Evolutionary conservation across 1,140 invertebrate species (phyloP).

Genomic region (Akabosia matsudoensis): DNA sequence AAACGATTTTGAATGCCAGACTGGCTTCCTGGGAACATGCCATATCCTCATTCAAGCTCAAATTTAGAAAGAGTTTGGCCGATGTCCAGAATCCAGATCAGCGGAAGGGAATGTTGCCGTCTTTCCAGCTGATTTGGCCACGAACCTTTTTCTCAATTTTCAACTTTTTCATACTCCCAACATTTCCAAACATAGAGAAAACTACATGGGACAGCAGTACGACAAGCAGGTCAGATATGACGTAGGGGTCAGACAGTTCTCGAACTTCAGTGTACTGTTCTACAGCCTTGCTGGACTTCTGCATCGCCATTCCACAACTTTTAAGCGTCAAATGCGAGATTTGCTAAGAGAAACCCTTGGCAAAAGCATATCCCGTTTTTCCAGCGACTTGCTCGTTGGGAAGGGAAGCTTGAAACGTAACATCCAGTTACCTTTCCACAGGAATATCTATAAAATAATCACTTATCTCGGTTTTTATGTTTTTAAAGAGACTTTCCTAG

Average conservation of each 20-base stretch:
- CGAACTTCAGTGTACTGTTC: neutral
- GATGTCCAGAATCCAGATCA: constrained; percentile 35
- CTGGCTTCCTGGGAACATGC: neutral
- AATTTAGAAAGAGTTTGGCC: constrained; percentile 26
- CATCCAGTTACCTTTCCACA: too few relatives aligned
- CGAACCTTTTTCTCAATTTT: neutral
- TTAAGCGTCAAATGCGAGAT: neutral
- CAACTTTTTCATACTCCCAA: neutral
- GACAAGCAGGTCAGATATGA: neutral
- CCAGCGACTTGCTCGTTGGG: neutral
- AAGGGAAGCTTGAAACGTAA: neutral
- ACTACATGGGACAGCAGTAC: neutral
- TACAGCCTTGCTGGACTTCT: neutral
- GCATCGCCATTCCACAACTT: neutral
- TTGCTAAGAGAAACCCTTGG: neutral
- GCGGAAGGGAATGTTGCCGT: constrained; percentile 5
- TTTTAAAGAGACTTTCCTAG: too few relatives aligned
- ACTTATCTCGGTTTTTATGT: too few relatives aligned
- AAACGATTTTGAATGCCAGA: neutral
- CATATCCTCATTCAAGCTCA: constrained; percentile 5
- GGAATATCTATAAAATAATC: too few relatives aligned
- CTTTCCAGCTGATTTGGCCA: constrained; percentile 18
- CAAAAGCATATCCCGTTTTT: neutral
- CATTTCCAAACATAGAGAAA: neutral
- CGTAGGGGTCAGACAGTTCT: neutral